A percentile compares a stretch with the other conserved stretches of the same genome.
These are phyloP conservation scores for Botia kubotai DNA, from an alignment of 2,797 vertebrate species.

Conservation along the genomic window DNA sequence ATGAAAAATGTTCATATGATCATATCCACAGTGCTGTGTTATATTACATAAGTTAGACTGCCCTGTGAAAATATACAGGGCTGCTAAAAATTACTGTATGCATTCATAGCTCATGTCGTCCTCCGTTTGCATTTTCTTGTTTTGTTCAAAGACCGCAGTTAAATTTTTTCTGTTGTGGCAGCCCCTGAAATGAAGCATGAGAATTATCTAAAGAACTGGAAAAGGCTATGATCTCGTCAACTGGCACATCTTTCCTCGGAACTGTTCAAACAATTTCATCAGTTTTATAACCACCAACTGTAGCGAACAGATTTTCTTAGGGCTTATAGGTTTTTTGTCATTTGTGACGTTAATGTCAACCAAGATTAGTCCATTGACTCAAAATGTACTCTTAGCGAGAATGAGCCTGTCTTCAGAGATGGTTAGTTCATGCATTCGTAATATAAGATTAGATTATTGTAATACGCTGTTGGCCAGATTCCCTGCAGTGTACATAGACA, in stretches of 20 bases:
- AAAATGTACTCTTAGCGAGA: background rate
- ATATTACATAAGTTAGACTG: constrained; percentile 52
- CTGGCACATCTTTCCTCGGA: background rate
- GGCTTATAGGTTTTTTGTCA: background rate
- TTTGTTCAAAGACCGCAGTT: constrained; percentile 35
- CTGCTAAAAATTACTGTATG: constrained; percentile 49
- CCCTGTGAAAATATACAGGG: constrained; percentile 59
- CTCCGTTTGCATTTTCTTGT: constrained; percentile 33
- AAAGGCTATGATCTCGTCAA: background rate
- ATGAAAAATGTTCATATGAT: constrained; percentile 50
- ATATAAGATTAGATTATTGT: background rate
- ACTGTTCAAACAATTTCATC: background rate
- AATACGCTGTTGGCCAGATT: background rate
- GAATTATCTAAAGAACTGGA: background rate
- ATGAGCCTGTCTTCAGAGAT: background rate
- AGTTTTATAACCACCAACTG: background rate
- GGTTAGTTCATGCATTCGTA: background rate
- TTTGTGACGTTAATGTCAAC: background rate
- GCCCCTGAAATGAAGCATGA: constrained; percentile 4
- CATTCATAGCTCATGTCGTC: constrained; percentile 22
- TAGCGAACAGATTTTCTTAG: background rate
- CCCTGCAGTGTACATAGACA: background rate
- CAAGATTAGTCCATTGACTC: background rate
- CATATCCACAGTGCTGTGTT: constrained; percentile 41
- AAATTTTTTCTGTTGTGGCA: constrained; percentile 30